phyloP scores from a whole-genome alignment of 2,113 vertebrate species.

The Rhinichthys klamathensis region DNA sequence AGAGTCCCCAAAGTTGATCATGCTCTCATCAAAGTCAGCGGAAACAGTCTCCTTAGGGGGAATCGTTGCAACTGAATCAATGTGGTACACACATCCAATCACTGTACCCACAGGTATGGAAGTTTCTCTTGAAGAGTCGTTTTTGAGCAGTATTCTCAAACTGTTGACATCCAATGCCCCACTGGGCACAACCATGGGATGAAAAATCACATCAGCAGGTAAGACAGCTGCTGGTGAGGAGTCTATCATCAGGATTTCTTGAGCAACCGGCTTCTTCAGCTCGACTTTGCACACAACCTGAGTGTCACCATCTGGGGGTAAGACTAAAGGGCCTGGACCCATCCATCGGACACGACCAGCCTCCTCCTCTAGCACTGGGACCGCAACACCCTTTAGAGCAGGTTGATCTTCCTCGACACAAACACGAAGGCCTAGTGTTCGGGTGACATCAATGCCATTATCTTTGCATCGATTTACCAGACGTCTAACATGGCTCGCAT shows the following conservation, averaged over 20 bases:
- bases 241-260: constrained; percentile 24
- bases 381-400: not conserved
- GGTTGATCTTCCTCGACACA: not conserved
- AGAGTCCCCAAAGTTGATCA: not conserved
- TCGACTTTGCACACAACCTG: not conserved
- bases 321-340: constrained; percentile 15
- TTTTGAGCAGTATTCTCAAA: constrained; percentile 23
- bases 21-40: not conserved
- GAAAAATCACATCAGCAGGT: constrained; percentile 27
- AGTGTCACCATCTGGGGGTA: not conserved
- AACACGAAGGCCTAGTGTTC: constrained; percentile 18
- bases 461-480: constrained; percentile 22
- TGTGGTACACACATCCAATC: constrained; percentile 9
- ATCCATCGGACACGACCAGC: constrained; percentile 11
- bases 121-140: constrained; percentile 40
- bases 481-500: constrained; percentile 23
- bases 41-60: not conserved
- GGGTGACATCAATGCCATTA: constrained; percentile 4
- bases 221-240: not conserved
- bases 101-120: constrained; percentile 40
- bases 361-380: not conserved
- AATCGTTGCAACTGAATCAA: not conserved
- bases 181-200: constrained; percentile 39
- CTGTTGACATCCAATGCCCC: constrained; percentile 33
- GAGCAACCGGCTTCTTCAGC: not conserved